Evolutionary conservation across 2,797 vertebrate genomes (phyloP), one percentile per base, ranked within the genome.

Genomic region (Gadopsis marmoratus): DNA sequence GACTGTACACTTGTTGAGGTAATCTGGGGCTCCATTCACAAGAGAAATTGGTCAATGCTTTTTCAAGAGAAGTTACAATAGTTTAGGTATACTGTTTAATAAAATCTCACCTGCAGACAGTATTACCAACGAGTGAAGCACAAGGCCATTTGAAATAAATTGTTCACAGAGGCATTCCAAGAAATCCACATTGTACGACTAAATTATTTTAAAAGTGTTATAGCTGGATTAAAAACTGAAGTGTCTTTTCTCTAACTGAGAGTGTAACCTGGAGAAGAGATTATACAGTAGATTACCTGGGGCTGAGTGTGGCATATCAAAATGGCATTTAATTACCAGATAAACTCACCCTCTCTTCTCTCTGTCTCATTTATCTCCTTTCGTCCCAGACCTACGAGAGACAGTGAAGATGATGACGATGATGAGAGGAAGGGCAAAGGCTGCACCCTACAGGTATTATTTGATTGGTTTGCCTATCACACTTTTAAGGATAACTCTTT

Each of bases 331-430:
- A 84, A 86, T 86, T 71, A 89, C n/a, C 55, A 66, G 55, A 78
- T 82, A 77, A 88, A 74, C 58, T 84, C 63, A n/a, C 58, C 69
- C 45, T 51, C 70, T 47, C 17, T 37, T 71, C 33, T 48, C 47
- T 78, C 31, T 14, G 29, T 60, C 54, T 62, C 56, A 74, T 79
- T 82, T 81, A 68, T 83, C n/a, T 71, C 9, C 51, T 73, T 58
- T 73, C 71, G n/a, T 43, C 7, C 11, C 91, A 99, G 98, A 94
- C 97, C 97, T 0, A 97, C 98, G 0, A 95, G 98, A 35, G 98
- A 99, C 84, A 99, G 98, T 0, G 98, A 99, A 19, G 98, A 99
- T 0, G 98, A 99, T 63, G 98, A 99, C 0, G 98, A 99, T 0
- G 98, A 99, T 10, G 98, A 99, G 92, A 97, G 93, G 86, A 97